These are phyloP conservation scores for Philereme transversata DNA, from an alignment of 2,888 invertebrate genomes.

Conservation along the genomic window DNA sequence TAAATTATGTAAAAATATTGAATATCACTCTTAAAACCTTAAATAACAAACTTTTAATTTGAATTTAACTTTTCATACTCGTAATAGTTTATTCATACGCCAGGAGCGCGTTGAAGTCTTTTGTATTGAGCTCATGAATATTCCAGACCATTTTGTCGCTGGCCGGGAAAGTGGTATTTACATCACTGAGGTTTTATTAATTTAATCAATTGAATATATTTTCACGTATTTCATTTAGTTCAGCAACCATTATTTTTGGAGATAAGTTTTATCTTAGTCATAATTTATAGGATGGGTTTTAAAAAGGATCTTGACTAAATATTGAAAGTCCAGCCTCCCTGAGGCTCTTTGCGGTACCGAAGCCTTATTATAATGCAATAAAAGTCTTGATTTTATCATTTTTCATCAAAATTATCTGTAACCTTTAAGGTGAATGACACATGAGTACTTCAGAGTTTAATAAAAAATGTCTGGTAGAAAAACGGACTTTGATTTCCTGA, in stretches of 20 bases:
- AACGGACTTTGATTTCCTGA: slow-evolving; percentile 11
- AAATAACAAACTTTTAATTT: slow-evolving; percentile 11
- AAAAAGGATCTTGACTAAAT: slow-evolving; percentile 40
- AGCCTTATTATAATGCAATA: slow-evolving; percentile 64
- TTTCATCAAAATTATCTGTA: slow-evolving; percentile 54
- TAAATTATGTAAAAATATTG: too few species aligned
- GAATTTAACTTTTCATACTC: too few species aligned
- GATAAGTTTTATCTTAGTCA: too few species aligned
- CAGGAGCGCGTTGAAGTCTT: slow-evolving; percentile 65
- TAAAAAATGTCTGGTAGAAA: neutral
- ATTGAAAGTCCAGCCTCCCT: slow-evolving; percentile 44
- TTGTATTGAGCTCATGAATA: slow-evolving; percentile 42
- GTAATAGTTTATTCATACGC: neutral
- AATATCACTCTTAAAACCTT: too few species aligned
- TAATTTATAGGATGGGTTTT: slow-evolving; percentile 15
- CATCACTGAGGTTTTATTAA: too few species aligned
- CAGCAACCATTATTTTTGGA: too few species aligned
- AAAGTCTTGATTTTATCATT: slow-evolving; percentile 60
- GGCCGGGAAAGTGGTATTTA: neutral
- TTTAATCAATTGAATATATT: too few species aligned
- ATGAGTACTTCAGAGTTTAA: neutral
- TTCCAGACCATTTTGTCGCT: slow-evolving; percentile 3
- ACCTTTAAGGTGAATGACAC: slow-evolving; percentile 24
- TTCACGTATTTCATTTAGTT: too few species aligned
- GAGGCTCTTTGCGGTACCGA: slow-evolving; percentile 44